Conservation (phyloP, 2,888 invertebrate species). For the Strigamia crassipes region DNA sequence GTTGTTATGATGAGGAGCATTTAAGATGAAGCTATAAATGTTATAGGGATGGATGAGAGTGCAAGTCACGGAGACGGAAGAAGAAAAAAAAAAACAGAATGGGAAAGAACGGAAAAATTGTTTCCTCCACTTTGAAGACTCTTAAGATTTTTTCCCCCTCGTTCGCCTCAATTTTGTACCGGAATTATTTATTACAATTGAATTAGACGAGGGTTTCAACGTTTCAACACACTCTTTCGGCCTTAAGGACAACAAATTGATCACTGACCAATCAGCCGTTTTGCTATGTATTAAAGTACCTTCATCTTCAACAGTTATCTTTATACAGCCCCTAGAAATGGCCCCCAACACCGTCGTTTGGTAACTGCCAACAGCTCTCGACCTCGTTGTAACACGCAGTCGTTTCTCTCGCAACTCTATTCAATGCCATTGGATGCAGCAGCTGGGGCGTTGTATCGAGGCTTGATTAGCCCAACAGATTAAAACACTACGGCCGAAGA, state of each 20-base stretch:
- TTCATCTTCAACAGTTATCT: not conserved
- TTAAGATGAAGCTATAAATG: not conserved
- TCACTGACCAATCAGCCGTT: not conserved
- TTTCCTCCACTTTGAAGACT: not conserved
- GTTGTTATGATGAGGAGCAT: not conserved
- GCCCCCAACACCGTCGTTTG: not conserved
- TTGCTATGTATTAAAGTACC: not conserved
- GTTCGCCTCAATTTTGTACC: not conserved
- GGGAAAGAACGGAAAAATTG: not conserved
- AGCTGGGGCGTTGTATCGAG: not conserved
- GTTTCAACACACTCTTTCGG: not conserved
- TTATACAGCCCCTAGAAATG: not conserved
- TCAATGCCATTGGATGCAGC: not conserved
- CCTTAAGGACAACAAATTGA: not conserved
- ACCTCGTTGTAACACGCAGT: not conserved
- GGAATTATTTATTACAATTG: not conserved
- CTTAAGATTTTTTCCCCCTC: not conserved
- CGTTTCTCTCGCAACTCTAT: not conserved
- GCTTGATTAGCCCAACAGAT: not conserved
- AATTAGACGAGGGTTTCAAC: not conserved
- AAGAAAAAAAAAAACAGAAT: not conserved
- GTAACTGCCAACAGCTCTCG: not conserved
- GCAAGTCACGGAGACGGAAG: not conserved
- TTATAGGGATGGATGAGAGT: not conserved
- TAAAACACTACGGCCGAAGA: conserved; percentile 5